phyloP scores from a whole-genome alignment of 1,140 invertebrate genomes.

The Drosophila mojavensis region DNA sequence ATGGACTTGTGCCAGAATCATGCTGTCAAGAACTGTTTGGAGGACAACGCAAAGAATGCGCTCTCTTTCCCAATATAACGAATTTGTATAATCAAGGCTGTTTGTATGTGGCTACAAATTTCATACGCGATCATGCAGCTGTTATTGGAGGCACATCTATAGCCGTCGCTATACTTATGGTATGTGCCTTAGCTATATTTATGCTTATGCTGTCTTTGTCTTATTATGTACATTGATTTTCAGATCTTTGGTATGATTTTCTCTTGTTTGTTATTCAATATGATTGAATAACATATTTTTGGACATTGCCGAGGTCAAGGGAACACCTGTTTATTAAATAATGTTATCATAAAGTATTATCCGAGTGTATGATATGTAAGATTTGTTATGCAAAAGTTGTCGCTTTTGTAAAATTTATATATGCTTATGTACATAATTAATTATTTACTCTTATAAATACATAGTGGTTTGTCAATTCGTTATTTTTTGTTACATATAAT shows the following conservation, averaged over 20 bases:
- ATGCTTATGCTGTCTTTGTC: conserved; percentile 5
- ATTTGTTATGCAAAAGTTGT: conserved; percentile 7
- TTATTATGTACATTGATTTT: conserved; percentile 7
- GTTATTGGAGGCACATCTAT: conserved; percentile 92
- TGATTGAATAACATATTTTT: conserved; percentile 86
- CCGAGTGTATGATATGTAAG: conserved; percentile 46
- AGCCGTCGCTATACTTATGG: conserved; percentile 91
- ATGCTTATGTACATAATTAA: conserved; percentile 39
- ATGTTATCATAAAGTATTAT: conserved; percentile 67
- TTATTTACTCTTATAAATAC: conserved; percentile 29
- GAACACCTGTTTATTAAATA: conserved; percentile 7
- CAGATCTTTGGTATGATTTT: conserved; percentile 89
- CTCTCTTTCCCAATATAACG: conserved; percentile 85
- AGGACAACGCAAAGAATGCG: conserved; percentile 88
- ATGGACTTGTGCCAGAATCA: conserved; percentile 89
- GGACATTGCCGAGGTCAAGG: neutral
- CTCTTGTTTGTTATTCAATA: conserved; percentile 89
- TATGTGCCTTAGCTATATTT: conserved; percentile 20
- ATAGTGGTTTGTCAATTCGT: conserved; percentile 10
- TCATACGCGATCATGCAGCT: conserved; percentile 90
- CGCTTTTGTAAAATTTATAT: conserved; percentile 54
- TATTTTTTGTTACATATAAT: conserved; percentile 10
- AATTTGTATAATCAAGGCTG: conserved; percentile 91
- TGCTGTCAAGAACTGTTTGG: conserved; percentile 90
- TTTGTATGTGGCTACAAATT: conserved; percentile 88